phyloP scores from a whole-genome alignment of 1,140 invertebrate species.

The Leptopilina boulardi region DNA sequence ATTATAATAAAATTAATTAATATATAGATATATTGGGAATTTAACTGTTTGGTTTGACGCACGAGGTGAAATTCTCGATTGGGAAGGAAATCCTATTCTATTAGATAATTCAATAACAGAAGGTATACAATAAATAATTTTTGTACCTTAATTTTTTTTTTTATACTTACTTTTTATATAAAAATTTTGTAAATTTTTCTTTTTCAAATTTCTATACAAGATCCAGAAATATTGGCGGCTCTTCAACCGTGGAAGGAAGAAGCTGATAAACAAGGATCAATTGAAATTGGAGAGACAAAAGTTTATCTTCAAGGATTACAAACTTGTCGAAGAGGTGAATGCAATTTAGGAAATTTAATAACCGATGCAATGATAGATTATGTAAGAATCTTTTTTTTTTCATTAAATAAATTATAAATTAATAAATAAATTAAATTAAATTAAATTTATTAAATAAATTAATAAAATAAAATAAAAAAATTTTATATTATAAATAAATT shows the following conservation, averaged over 20 bases:
- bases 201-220: slow-evolving; percentile 59
- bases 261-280: slow-evolving; percentile 78
- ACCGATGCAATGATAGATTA: slow-evolving; percentile 84
- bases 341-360: slow-evolving; percentile 86
- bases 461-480: neutral
- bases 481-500: neutral
- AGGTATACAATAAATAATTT: slow-evolving; percentile 71
- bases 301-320: slow-evolving; percentile 76
- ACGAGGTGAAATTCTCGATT: slow-evolving; percentile 81
- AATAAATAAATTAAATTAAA: neutral
- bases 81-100: slow-evolving; percentile 86
- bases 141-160: slow-evolving; percentile 30
- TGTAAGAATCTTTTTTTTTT: slow-evolving; percentile 47
- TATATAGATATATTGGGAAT: slow-evolving; percentile 63
- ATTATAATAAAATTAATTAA: no score
- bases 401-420: neutral
- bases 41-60: slow-evolving; percentile 83
- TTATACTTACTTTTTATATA: neutral
- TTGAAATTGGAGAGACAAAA: slow-evolving; percentile 77
- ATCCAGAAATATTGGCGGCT: slow-evolving; percentile 75
- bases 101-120: slow-evolving; percentile 80
- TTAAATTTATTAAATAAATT: neutral
- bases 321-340: slow-evolving; percentile 80
- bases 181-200: neutral
- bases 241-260: slow-evolving; percentile 79